These are phyloP conservation scores for Lasioglossum lativentre DNA, from an alignment of 2,888 invertebrate species.

Conservation along the genomic window DNA sequence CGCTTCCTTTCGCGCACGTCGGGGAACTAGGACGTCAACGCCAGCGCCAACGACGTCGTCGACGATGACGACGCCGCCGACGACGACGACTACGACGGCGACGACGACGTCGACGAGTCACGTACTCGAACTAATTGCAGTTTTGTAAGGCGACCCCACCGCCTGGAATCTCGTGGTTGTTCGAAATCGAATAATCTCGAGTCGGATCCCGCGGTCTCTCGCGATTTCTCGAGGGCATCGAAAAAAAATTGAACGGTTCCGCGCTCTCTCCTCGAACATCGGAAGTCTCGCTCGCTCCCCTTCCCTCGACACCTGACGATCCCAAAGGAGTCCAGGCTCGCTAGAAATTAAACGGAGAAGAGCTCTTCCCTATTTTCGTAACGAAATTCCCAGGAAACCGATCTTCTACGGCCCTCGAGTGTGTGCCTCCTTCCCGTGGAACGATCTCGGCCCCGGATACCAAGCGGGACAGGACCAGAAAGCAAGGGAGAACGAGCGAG, in stretches of 20 bases:
- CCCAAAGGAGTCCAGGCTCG: slow-evolving; percentile 31
- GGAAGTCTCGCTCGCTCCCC: not conserved
- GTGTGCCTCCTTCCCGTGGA: slow-evolving; percentile 18
- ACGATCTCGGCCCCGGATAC: slow-evolving; percentile 1
- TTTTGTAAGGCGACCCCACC: slow-evolving; percentile 56
- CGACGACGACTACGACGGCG: slow-evolving; percentile 9
- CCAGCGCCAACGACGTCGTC: slow-evolving; percentile 40
- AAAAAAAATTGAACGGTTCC: slow-evolving; percentile 41
- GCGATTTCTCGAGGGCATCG: not conserved
- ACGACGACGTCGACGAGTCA: slow-evolving; percentile 58
- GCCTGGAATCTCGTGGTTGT: slow-evolving; percentile 42
- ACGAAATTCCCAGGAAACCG: slow-evolving; percentile 64
- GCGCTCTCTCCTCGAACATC: not conserved
- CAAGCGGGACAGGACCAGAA: not conserved
- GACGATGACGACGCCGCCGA: slow-evolving; percentile 30
- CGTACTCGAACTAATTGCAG: slow-evolving; percentile 70
- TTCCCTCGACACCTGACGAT: slow-evolving; percentile 21
- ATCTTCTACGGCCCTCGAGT: slow-evolving; percentile 32
- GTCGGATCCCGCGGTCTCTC: not conserved
- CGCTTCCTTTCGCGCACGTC: slow-evolving; percentile 60
- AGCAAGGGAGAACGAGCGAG: not conserved
- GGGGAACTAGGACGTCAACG: slow-evolving; percentile 46
- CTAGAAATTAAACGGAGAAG: slow-evolving; percentile 62
- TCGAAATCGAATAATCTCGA: not conserved
- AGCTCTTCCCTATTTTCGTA: slow-evolving; percentile 46